Conservation (phyloP, 2,797 vertebrate genomes). For the Stomatorhinus walkeri region DNA sequence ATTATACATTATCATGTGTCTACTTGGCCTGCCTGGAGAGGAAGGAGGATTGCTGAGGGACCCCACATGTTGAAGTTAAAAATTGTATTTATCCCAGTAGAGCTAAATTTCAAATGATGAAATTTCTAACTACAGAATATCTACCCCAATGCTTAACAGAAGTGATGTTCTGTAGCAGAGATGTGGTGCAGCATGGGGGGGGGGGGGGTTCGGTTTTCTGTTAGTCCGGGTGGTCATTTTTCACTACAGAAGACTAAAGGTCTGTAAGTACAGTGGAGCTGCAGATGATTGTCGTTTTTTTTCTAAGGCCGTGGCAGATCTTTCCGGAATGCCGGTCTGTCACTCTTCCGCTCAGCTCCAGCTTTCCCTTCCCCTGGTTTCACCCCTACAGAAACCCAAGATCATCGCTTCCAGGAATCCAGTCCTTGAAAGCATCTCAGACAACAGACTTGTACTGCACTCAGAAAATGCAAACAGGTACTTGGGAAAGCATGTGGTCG, state of each 20-base stretch:
- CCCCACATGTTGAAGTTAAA: neutral
- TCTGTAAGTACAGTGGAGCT: neutral
- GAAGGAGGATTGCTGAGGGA: neutral
- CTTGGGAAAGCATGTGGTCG: slow-evolving; percentile 25
- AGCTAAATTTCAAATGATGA: neutral
- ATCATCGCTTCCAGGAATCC: slow-evolving; percentile 25
- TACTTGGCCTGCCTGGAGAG: neutral
- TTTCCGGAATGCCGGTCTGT: neutral
- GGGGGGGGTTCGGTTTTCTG: neutral
- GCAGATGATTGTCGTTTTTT: neutral
- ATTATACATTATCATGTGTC: neutral
- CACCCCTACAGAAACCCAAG: slow-evolving; percentile 25
- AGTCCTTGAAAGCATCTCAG: slow-evolving; percentile 8
- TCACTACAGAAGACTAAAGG: neutral
- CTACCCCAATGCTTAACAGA: neutral
- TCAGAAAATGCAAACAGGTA: slow-evolving; percentile 8
- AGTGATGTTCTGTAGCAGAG: neutral
- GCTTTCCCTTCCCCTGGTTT: neutral
- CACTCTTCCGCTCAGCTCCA: neutral
- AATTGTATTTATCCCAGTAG: neutral
- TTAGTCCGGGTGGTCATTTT: neutral
- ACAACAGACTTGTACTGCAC: slow-evolving; percentile 27
- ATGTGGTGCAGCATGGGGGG: neutral
- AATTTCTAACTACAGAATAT: neutral
- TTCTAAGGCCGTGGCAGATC: neutral